Evolutionary conservation across 23 tunicate genomes (phyloP).

Genomic region (Pegea sp.): DNA sequence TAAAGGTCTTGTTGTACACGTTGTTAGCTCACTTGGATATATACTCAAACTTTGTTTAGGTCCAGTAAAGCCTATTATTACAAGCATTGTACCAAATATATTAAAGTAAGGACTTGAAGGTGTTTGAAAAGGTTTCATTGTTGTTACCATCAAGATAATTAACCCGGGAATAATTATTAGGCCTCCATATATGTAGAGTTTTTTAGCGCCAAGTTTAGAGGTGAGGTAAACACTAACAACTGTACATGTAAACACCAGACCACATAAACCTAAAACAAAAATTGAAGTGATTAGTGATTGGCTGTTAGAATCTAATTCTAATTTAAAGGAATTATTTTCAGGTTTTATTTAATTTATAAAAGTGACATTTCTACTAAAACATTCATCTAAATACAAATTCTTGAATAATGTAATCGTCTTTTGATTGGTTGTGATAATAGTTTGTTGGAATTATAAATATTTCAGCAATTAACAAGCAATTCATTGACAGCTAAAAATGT

Average conservation of each 20-base stretch:
- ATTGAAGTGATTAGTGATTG: too few relatives aligned
- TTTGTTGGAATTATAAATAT: too few relatives aligned
- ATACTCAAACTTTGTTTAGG: constrained; percentile 1
- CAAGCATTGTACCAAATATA: neutral
- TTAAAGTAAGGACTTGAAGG: neutral
- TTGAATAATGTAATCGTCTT: too few relatives aligned
- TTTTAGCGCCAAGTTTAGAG: neutral
- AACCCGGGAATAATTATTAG: neutral
- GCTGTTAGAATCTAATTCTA: too few relatives aligned
- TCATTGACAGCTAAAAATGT: too few relatives aligned
- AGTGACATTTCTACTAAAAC: too few relatives aligned
- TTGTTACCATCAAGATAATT: neutral
- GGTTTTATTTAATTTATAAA: too few relatives aligned
- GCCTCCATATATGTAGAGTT: neutral
- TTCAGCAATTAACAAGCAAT: too few relatives aligned
- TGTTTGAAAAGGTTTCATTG: neutral
- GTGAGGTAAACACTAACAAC: neutral
- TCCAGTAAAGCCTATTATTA: neutral
- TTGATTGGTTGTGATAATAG: too few relatives aligned
- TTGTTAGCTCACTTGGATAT: constrained; percentile 1
- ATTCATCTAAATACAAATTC: too few relatives aligned
- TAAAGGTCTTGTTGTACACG: neutral
- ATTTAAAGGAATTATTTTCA: too few relatives aligned
- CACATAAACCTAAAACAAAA: neutral
- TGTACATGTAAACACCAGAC: neutral